Conservation (phyloP, 2,113 vertebrate genomes). For the Salvelinus alpinus region DNA sequence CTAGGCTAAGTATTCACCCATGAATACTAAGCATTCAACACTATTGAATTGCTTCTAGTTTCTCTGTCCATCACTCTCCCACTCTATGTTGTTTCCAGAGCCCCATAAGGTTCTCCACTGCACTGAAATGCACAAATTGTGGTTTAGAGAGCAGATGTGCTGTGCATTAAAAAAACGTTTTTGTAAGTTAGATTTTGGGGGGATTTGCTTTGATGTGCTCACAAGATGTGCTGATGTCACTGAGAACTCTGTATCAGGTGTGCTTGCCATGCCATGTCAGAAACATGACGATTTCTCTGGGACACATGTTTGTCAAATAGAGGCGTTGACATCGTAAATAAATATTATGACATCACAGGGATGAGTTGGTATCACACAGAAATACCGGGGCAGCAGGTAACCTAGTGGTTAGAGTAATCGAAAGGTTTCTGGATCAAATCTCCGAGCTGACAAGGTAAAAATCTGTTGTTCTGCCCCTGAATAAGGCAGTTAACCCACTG, state of each 20-base stretch:
- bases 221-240: not conserved
- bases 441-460: too few species aligned
- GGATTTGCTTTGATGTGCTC: not conserved
- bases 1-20: not conserved
- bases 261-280: not conserved
- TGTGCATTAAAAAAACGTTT: constrained; percentile 11
- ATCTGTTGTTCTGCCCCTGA: too few species aligned
- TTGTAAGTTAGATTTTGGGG: constrained; percentile 1
- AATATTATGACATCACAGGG: constrained; percentile 18
- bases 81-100: not conserved
- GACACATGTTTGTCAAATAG: not conserved
- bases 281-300: not conserved
- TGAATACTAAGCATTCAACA: not conserved
- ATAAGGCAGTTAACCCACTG: too few species aligned
- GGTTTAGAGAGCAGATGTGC: constrained; percentile 19
- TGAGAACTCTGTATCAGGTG: not conserved
- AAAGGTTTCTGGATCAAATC: too few species aligned
- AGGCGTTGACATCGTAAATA: not conserved
- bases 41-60: not conserved
- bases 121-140: constrained; percentile 45
- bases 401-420: too few species aligned
- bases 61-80: not conserved
- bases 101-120: constrained; percentile 24
- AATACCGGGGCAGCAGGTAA: not conserved
- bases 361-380: constrained; percentile 3